phyloP scores from a whole-genome alignment of 1,140 invertebrate genomes.

The Pygmarrhopalites habei region DNA sequence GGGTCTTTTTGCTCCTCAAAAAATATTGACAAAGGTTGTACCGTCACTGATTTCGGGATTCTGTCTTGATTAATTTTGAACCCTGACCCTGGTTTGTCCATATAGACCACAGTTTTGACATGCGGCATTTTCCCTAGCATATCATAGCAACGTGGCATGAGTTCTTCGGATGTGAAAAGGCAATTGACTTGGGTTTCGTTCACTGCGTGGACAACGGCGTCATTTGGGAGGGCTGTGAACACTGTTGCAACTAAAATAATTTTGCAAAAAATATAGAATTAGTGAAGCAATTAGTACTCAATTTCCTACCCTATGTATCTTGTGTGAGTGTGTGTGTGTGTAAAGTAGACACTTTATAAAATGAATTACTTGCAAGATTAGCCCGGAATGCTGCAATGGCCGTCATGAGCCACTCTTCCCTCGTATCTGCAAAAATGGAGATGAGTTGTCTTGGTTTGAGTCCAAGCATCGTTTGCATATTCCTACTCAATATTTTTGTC shows the following conservation, averaged over 20 bases:
- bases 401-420: constrained; percentile 93
- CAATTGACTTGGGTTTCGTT: constrained; percentile 91
- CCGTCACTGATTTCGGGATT: not conserved
- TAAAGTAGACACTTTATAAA: no score
- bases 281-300: no score
- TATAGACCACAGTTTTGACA: constrained; percentile 74
- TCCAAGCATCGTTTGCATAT: constrained; percentile 58
- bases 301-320: no score
- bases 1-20: not conserved
- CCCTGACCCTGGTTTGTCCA: constrained; percentile 51
- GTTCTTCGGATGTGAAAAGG: constrained; percentile 81
- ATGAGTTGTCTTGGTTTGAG: constrained; percentile 59
- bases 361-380: constrained; percentile 75
- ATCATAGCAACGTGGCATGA: constrained; percentile 78
- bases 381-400: constrained; percentile 91
- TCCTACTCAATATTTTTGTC: constrained; percentile 68
- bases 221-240: constrained; percentile 92
- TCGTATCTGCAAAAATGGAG: constrained; percentile 95
- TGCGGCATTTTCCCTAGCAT: constrained; percentile 61
- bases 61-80: not conserved
- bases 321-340: no score
- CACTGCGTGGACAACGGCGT: constrained; percentile 89
- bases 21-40: not conserved
- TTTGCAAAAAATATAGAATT: no score
- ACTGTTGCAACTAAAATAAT: constrained; percentile 94